Percentiles rank a stretch among this genome's conserved stretches.
Conservation (phyloP, 1,140 invertebrate species). For the Neodiprion virginianus region DNA sequence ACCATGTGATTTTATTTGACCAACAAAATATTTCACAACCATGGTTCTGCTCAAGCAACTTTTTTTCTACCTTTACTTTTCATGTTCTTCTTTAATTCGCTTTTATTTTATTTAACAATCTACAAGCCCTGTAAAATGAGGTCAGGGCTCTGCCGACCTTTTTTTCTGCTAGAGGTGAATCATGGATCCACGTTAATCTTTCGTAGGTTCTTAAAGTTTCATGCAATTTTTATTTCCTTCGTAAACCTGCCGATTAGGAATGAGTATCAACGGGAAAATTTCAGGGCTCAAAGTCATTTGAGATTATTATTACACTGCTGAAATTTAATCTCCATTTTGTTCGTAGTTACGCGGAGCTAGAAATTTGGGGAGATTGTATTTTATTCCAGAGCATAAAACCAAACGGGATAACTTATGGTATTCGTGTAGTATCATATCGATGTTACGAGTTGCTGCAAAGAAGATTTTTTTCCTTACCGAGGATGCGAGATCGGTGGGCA, state of each 20-base stretch:
- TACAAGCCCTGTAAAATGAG: not conserved
- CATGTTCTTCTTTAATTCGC: not conserved
- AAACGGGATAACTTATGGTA: not conserved
- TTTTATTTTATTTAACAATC: not conserved
- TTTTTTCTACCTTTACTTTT: not conserved
- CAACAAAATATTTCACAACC: not conserved
- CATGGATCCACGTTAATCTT: not conserved
- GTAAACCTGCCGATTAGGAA: not conserved
- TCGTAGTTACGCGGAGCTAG: not conserved
- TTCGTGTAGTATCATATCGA: not conserved
- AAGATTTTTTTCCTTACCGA: conserved; percentile 61
- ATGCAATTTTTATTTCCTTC: not conserved
- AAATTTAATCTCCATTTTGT: not conserved
- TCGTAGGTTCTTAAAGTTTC: not conserved
- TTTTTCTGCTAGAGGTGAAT: not conserved
- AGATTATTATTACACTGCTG: not conserved
- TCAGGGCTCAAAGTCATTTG: too few relatives aligned
- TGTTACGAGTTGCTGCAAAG: not conserved
- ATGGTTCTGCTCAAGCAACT: not conserved
- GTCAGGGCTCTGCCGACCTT: not conserved
- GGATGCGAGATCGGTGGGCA: conserved; percentile 68
- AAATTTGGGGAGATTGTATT: too few relatives aligned
- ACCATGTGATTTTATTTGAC: not conserved
- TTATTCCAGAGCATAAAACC: too few relatives aligned
- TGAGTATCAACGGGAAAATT: too few relatives aligned